Evolutionary conservation across 2,888 invertebrate genomes (phyloP), one percentile per base, ranked within the genome.

Genomic region (Achlya flavicornis): DNA sequence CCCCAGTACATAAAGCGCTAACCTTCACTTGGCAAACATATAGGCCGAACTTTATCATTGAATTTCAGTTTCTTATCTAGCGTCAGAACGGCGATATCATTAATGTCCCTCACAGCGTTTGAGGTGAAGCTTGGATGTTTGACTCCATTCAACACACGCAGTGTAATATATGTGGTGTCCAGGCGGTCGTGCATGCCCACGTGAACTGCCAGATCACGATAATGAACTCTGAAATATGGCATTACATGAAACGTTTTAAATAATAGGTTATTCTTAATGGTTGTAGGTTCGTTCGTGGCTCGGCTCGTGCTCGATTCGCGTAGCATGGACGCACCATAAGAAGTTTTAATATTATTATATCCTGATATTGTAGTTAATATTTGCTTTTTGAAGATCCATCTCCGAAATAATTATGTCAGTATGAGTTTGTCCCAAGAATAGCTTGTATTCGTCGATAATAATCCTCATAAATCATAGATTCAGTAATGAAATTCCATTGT

Each of bases 41-140:
- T 90, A 12, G 95, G 95, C 0, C 84, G 81, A 38, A 95, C 86
- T 64, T 85, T 91, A 0, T 90, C 85, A 2, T 85, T 83, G 67
- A 94, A 95, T 65, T 81, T 77, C 2, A 95, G 74, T 67, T 84
- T 88, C 62, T 80, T 81, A 8, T 87, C 86, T 0, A 95, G 73
- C 7, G 91, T 94, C 12, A 95, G 79, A 8, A 95, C 82, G 0
- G 95, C 95, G 26, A 95, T 94, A 71, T 95, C 95, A 66, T 95
- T 95, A 59, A 94, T 93, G 63, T 95, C 95, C 64, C 95, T 86
- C 0, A 94, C 88, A 12, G 92, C 91, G 66, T 95, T 94, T 0
- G 94, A 94, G 0, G 92, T 92, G 74, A 95, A 95, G 14, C 83
- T 75, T 0, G 92, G 91, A 69, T 95, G 95, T 65, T 94, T 89